Conservation (phyloP, 2,797 vertebrate genomes). For the Amblyopsis hoosieri region DNA sequence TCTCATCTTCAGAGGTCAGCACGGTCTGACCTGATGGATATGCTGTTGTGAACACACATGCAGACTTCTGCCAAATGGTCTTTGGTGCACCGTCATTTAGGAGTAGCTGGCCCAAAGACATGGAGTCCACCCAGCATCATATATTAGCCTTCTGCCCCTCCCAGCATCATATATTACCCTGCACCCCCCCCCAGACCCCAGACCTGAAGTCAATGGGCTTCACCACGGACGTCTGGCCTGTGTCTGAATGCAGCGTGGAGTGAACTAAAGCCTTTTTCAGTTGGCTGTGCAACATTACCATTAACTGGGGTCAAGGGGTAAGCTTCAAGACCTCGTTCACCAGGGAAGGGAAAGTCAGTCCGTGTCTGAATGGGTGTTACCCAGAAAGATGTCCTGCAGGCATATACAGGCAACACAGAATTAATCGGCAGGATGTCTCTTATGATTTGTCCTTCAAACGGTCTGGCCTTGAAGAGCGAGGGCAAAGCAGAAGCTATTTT, state of each 20-base stretch:
- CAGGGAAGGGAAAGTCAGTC: too few relatives aligned
- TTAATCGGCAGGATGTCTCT: slow-evolving; percentile 7
- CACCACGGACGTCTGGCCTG: background rate
- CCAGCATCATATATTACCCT: slow-evolving; percentile 44
- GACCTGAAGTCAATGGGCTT: background rate
- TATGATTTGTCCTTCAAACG: slow-evolving; percentile 30
- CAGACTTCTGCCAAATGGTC: slow-evolving; percentile 65
- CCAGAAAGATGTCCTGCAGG: too few relatives aligned
- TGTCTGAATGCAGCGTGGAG: background rate
- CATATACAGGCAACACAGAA: too few relatives aligned
- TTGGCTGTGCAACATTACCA: too few relatives aligned
- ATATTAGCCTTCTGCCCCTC: background rate
- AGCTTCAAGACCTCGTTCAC: too few relatives aligned
- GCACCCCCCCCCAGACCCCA: slow-evolving; percentile 12
- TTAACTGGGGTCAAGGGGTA: too few relatives aligned
- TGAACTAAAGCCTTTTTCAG: too few relatives aligned
- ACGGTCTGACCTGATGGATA: slow-evolving; percentile 1
- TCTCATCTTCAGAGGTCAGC: slow-evolving; percentile 62
- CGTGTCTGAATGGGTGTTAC: too few relatives aligned
- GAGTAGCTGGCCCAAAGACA: slow-evolving; percentile 39
- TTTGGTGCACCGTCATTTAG: slow-evolving; percentile 68
- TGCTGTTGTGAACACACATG: slow-evolving; percentile 65
- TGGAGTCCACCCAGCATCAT: too few relatives aligned
- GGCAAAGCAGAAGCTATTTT: slow-evolving; percentile 37
- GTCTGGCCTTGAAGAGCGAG: slow-evolving; percentile 30